Evolutionary conservation across 2,888 invertebrate species (phyloP), one percentile per base, ranked within the genome.

Genomic region (Acleris emargana): DNA sequence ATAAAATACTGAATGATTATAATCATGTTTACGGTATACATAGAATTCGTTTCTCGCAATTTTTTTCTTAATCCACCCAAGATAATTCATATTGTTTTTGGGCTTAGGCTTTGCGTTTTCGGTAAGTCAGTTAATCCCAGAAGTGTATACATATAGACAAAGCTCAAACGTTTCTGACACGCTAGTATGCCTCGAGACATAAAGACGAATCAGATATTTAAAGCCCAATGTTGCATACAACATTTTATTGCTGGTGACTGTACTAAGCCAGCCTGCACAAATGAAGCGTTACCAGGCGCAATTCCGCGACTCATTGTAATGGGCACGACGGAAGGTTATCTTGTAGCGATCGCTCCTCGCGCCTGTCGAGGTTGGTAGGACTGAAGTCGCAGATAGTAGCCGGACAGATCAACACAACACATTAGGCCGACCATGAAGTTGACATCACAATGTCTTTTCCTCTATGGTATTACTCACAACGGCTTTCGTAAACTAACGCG

Each of bases 401-500:
- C 75, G 75, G 75, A 82, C 81, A 25, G 25, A 25, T 25, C 25
- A 82, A 77, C 71, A 76, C 72, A 74, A 76, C 79, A 81, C 80
- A 79, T 82, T 83, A 80, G 74, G 74, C 73, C 72, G 71, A 73
- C 72, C 77, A 77, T 80, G 76, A 78, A 80, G 76, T 79, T 81
- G 79, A 81, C 80, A 74, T 68, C 73, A 72, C 71, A 73, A 77
- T 68, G 74, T 80, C 79, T 81, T 55, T 64, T 64, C 60, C 59
- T 82, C 77, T 43, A 51, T 77, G 77, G 73, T 76, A 78, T 83
- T 77, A 76, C 75, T 80, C 75, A 74, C 42, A 70, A 69, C 69
- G 70, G 69, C 76, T 73, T 76, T 76, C 71, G 69, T 71, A 62
- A 67, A 71, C 68, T 69, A 69, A 72, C 70, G 73, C 71, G 66